A percentile compares a stretch with the other conserved stretches of the same genome.
Conservation (phyloP, 2,113 vertebrate genomes). For the Gymnogyps californianus region DNA sequence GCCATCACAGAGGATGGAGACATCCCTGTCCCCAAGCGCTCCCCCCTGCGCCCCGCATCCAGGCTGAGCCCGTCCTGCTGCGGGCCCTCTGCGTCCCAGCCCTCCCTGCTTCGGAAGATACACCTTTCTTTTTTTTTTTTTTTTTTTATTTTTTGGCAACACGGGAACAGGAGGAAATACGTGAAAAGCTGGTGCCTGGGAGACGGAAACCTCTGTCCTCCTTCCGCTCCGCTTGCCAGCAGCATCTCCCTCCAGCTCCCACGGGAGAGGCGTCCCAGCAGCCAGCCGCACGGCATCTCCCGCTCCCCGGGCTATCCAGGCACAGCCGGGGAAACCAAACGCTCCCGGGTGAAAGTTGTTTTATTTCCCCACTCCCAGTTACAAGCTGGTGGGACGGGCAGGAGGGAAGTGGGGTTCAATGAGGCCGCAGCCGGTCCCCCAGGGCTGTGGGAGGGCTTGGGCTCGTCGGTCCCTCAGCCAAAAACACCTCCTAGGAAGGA, state of each 20-base stretch:
- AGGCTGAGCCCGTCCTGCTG: background rate
- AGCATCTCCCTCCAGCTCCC: background rate
- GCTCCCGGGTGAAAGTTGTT: rapidly evolving
- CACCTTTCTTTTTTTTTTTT: background rate
- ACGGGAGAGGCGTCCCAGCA: background rate
- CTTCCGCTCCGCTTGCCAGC: background rate
- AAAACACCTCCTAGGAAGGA: background rate
- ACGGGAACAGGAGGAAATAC: background rate
- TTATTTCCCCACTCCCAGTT: background rate
- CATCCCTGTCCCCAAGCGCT: background rate
- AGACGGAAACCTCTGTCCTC: background rate
- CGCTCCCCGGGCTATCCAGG: rapidly evolving
- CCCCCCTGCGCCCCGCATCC: background rate
- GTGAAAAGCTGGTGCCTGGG: background rate
- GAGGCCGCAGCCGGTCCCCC: too few relatives aligned
- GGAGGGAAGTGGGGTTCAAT: background rate
- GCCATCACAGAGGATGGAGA: background rate
- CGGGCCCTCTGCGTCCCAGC: background rate
- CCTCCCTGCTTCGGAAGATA: background rate
- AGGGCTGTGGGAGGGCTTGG: background rate
- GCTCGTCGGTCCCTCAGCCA: rapidly evolving
- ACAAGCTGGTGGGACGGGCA: background rate
- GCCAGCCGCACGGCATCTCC: background rate
- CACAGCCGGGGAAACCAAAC: rapidly evolving
- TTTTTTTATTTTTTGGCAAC: background rate